These are phyloP conservation scores for Archivesica marissinica DNA, from an alignment of 1,140 invertebrate species.

Conservation along the genomic window DNA sequence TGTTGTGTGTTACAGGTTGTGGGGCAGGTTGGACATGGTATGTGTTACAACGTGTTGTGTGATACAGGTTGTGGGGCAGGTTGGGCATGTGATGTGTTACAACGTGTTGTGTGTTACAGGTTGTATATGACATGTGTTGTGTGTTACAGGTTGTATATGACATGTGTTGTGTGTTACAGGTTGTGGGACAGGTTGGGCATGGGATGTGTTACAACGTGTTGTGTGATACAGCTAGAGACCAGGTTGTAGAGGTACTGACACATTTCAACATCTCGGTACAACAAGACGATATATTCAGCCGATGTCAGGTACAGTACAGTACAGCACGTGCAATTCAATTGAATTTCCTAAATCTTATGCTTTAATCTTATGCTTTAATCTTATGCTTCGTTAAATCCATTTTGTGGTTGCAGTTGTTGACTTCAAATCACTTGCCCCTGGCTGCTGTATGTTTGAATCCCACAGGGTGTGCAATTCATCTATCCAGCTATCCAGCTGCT, in stretches of 20 bases:
- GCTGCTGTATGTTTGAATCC: too few relatives aligned
- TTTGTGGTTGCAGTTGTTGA: too few relatives aligned
- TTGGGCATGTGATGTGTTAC: slow-evolving; percentile 84
- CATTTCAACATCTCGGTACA: slow-evolving; percentile 87
- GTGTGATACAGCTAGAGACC: slow-evolving; percentile 84
- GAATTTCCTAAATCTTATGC: slow-evolving; percentile 21
- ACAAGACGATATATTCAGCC: slow-evolving; percentile 87
- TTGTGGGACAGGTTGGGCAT: slow-evolving; percentile 67
- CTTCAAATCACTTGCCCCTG: too few relatives aligned
- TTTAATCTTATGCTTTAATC: slow-evolving; percentile 37
- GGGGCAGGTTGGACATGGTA: too few relatives aligned
- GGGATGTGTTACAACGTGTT: slow-evolving; percentile 85
- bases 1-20: too few relatives aligned
- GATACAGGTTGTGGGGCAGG: slow-evolving; percentile 66
- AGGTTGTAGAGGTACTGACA: slow-evolving; percentile 87
- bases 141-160: too few relatives aligned
- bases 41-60: too few relatives aligned
- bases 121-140: too few relatives aligned
- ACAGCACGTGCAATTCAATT: neutral
- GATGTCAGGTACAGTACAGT: slow-evolving; percentile 86
- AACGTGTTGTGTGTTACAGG: slow-evolving; percentile 83
- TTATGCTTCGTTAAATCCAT: slow-evolving; percentile 19
- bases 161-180: slow-evolving; percentile 62
- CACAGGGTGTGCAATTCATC: too few relatives aligned
- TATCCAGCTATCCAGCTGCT: too few relatives aligned